Conservation (phyloP, 2,888 invertebrate species). For the Chymomyza fuscimana region DNA sequence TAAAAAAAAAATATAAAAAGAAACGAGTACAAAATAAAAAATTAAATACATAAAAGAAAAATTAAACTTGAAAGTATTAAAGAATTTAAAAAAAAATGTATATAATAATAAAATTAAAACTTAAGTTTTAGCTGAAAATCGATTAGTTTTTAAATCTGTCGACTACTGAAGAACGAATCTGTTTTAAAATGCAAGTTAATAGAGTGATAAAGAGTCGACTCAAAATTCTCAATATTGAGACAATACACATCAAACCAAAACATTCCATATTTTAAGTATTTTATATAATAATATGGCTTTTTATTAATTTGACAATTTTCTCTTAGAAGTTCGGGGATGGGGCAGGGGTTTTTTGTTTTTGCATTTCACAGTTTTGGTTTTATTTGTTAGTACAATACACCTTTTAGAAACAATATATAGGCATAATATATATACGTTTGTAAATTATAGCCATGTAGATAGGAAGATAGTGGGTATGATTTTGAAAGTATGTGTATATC, state of each 20-base stretch:
- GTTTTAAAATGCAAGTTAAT: neutral
- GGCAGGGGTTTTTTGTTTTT: constrained; percentile 1
- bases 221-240: constrained; percentile 23
- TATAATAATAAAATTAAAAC: constrained; percentile 36
- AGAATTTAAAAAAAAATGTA: constrained; percentile 23
- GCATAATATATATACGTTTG: constrained; percentile 20
- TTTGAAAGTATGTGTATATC: constrained; percentile 13
- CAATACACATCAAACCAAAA: constrained; percentile 28
- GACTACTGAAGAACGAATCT: constrained; percentile 34
- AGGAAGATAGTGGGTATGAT: constrained; percentile 28
- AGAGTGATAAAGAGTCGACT: constrained; percentile 23
- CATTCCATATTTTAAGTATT: constrained; percentile 37
- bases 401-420: constrained; percentile 19
- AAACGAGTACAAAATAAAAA: constrained; percentile 23
- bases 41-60: constrained; percentile 21
- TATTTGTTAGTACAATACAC: constrained; percentile 6
- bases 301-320: constrained; percentile 28
- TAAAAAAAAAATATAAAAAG: constrained; percentile 34
- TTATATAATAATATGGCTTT: constrained; percentile 17
- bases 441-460: constrained; percentile 4
- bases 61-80: neutral
- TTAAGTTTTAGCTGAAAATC: constrained; percentile 75
- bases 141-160: constrained; percentile 79
- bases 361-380: neutral
- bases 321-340: neutral